Evolutionary conservation across 2,113 vertebrate genomes (phyloP).

Genomic region (Plotosus lineatus): DNA sequence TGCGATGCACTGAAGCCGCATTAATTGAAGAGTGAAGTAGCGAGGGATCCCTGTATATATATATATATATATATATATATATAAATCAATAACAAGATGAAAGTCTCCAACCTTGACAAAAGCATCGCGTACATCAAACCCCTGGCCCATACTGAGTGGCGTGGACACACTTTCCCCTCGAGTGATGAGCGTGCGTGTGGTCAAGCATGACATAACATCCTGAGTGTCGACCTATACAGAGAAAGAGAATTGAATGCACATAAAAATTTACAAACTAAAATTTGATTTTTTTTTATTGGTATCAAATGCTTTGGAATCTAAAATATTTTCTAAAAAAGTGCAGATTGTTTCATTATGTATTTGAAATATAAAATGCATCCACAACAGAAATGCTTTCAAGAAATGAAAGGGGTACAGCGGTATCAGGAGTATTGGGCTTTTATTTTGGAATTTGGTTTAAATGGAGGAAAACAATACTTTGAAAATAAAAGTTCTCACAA

Average conservation of each 20-base stretch:
- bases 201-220: constrained; percentile 92
- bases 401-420: background rate
- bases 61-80: no score
- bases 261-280: no score
- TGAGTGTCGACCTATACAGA: constrained; percentile 83
- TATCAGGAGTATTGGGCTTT: background rate
- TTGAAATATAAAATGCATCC: background rate
- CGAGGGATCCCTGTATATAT: no score
- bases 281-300: no score
- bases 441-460: background rate
- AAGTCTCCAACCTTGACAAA: constrained; percentile 86
- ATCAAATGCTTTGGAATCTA: no score
- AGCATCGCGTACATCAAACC: constrained; percentile 89
- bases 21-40: no score
- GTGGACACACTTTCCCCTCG: constrained; percentile 95
- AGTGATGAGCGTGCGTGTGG: constrained; percentile 93
- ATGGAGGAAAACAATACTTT: background rate
- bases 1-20: no score
- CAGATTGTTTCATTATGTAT: background rate
- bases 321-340: no score
- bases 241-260: constrained; percentile 14
- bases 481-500: background rate
- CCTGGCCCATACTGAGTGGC: constrained; percentile 92
- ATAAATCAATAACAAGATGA: background rate
- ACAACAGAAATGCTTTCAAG: background rate